Evolutionary conservation across 2,113 vertebrate species (phyloP).

Genomic region (Tupaia chinensis): DNA sequence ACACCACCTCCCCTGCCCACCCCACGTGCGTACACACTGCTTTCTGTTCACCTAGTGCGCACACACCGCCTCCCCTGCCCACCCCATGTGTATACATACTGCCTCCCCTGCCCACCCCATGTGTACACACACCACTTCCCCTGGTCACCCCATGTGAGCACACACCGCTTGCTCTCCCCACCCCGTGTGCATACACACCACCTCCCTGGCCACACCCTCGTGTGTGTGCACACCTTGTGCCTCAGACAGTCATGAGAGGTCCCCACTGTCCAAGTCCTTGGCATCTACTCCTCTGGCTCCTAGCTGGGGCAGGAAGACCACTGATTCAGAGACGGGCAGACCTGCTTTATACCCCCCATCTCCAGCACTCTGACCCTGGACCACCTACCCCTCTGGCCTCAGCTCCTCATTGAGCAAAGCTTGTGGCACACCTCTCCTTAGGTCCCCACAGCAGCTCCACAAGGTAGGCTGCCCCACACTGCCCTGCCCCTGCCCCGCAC

Average conservation of each 20-base stretch:
- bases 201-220: rapidly evolving
- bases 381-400: background rate
- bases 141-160: too few species aligned
- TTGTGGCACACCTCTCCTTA: background rate
- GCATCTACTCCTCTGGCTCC: background rate
- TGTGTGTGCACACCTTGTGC: background rate
- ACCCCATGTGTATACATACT: too few species aligned
- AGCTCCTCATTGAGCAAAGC: background rate
- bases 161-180: too few species aligned
- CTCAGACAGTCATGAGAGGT: background rate
- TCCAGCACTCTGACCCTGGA: background rate
- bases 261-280: background rate
- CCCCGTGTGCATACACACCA: too few species aligned
- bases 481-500: too few species aligned
- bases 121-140: too few species aligned
- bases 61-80: too few species aligned
- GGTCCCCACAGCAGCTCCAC: rapidly evolving
- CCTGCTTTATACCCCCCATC: background rate
- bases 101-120: too few species aligned
- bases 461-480: too few species aligned
- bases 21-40: too few species aligned
- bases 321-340: background rate
- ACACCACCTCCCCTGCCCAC: too few species aligned
- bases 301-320: background rate
- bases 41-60: too few species aligned